Percentiles rank a stretch among this genome's conserved stretches.
These are phyloP conservation scores for Acridotheres tristis DNA, from an alignment of 2,797 vertebrate species.

Conservation along the genomic window DNA sequence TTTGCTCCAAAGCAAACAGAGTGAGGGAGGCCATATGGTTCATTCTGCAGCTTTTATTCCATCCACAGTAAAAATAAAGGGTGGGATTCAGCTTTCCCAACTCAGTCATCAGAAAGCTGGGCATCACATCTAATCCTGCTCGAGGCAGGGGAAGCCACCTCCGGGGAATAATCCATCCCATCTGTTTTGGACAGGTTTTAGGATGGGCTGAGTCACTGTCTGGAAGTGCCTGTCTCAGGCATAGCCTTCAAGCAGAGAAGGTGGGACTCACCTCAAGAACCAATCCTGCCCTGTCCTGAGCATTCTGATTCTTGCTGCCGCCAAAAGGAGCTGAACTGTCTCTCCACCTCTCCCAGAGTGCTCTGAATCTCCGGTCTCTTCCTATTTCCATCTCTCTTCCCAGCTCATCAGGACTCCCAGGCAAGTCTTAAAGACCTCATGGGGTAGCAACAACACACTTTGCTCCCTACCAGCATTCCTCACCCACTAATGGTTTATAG, in stretches of 20 bases:
- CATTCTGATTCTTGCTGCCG: background rate
- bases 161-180: background rate
- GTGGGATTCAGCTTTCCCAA: slow-evolving; percentile 2
- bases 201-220: slow-evolving; percentile 1
- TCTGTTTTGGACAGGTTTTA: slow-evolving; percentile 7
- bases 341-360: background rate
- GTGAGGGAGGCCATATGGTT: background rate
- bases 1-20: slow-evolving; percentile 43
- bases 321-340: background rate
- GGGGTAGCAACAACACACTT: rapidly evolving
- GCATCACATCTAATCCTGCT: background rate
- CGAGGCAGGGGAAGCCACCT: background rate
- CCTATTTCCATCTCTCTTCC: background rate
- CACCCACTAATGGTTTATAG: background rate
- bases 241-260: background rate
- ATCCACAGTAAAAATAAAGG: background rate
- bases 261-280: background rate
- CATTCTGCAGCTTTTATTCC: background rate
- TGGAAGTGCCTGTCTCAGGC: background rate
- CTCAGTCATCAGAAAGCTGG: background rate
- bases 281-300: background rate
- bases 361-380: background rate
- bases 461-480: background rate
- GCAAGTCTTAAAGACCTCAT: background rate
- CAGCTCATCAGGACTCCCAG: background rate